Base-by-base conservation (phyloP, 2,113 vertebrate genomes). In the Mystacornis crossleyi region DNA sequence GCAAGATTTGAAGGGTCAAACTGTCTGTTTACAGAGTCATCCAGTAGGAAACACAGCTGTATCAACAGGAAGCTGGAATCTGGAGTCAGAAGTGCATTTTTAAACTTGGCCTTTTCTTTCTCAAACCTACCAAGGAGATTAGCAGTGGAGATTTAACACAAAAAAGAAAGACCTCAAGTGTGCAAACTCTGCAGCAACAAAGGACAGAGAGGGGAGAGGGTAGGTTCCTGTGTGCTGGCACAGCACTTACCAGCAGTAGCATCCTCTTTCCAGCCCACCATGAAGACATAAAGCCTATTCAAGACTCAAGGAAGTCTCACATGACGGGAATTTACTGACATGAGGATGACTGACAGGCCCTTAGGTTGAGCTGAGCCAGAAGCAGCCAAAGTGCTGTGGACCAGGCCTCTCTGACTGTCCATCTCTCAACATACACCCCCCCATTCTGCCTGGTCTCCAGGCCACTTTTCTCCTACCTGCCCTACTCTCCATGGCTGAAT, bases 41-140 rank as follows among this genome's bases (percentile, higher is more conserved):
- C 5, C 9, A 78, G 64, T 51, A 61, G 78, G 34, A 86, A 94
- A 69, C 47, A 83, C 96, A 96, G 96, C 94, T 97, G 94, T 84
- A 95, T 94, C 95, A 97, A 96, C 94, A 96, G 71, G 50, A 90
- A 93, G 55, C 18, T 40, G 6, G 79, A 71, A 58, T 85, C 48
- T 84, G 89, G 82, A 97, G n/a, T 86, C 73, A 92, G 62, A 95
- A 60, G 2, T n/a, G 29, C 50, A 60, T 58, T 95, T 93, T 89
- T 78, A 55, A 43, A 92, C n/a, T 47, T 91, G 77, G 60, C 40
- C 34, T 89, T 93, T 90, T 90, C 73, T 84, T 94, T 66, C 64
- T 77, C 43, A 66, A 48, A 75, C 57, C 51, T 43, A 40, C 25
- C 26, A 73, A 92, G 34, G n/a, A 93, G 43, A 90, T 90, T 66